These are phyloP conservation scores for Merluccius polli DNA, from an alignment of 2,797 vertebrate genomes.

Conservation along the genomic window DNA sequence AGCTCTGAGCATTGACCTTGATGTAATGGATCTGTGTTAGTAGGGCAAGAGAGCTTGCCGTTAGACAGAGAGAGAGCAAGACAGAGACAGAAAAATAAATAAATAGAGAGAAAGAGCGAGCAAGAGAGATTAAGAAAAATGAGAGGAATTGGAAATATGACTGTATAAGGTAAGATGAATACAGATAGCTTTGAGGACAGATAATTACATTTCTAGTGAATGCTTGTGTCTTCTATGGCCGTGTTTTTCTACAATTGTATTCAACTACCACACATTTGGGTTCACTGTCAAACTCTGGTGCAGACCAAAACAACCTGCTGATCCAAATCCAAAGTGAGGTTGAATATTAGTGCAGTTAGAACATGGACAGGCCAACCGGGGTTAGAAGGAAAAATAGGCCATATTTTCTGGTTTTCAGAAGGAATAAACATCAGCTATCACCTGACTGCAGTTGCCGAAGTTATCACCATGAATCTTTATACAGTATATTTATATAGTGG, in stretches of 20 bases:
- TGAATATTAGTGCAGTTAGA: neutral
- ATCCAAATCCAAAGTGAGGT: neutral
- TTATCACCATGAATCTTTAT: neutral
- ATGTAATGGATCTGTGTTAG: conserved; percentile 51
- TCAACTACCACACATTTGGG: neutral
- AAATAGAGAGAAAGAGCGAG: neutral
- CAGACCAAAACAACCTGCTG: too few species aligned
- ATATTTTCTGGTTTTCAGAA: neutral
- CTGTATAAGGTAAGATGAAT: neutral
- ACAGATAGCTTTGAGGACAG: neutral
- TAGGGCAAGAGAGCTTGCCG: neutral
- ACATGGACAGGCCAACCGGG: neutral
- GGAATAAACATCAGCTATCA: neutral
- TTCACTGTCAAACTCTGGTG: neutral
- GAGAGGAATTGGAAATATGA: neutral
- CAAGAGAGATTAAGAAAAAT: neutral
- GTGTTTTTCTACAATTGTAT: neutral
- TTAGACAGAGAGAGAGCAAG: neutral
- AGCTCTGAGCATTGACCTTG: conserved; percentile 45
- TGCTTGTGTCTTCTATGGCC: neutral
- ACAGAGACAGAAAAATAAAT: neutral
- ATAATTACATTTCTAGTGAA: neutral
- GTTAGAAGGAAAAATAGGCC: neutral
- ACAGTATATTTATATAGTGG: neutral
- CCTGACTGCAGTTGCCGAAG: neutral